These are phyloP conservation scores for Phyllotreta cruciferae DNA, from an alignment of 2,888 invertebrate species.

Conservation along the genomic window DNA sequence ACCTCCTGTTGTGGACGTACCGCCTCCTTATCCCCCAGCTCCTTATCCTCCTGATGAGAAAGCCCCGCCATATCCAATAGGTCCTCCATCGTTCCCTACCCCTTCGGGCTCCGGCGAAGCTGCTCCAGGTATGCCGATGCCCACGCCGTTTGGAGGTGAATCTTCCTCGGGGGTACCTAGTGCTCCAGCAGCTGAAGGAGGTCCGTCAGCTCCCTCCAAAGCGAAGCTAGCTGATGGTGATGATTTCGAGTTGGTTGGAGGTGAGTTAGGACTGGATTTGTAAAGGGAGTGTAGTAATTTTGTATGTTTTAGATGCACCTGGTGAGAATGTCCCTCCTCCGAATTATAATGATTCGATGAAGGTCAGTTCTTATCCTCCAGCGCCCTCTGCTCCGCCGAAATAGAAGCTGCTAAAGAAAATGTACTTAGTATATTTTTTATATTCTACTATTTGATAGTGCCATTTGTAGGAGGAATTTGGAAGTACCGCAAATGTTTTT, in stretches of 20 bases:
- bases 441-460: no score
- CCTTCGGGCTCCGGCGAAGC: not conserved
- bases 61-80: slow-evolving; percentile 25
- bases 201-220: slow-evolving; percentile 33
- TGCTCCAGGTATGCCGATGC: slow-evolving; percentile 16
- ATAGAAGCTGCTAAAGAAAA: not conserved
- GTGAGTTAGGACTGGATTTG: slow-evolving; percentile 1
- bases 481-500: not conserved
- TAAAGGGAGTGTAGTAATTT: not conserved
- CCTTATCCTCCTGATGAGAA: slow-evolving; percentile 19
- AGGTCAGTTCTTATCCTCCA: slow-evolving; percentile 3
- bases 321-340: slow-evolving; percentile 17
- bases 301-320: not conserved
- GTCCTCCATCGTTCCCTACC: slow-evolving; percentile 5
- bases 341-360: slow-evolving; percentile 13
- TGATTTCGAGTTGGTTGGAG: slow-evolving; percentile 18
- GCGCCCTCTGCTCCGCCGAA: slow-evolving; percentile 25
- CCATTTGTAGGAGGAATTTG: no score
- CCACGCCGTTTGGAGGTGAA: slow-evolving; percentile 19
- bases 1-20: not conserved
- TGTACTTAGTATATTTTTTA: not conserved
- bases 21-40: slow-evolving; percentile 1
- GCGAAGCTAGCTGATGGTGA: slow-evolving; percentile 20
- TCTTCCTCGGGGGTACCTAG: slow-evolving; percentile 12
- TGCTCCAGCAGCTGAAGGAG: slow-evolving; percentile 22